Evolutionary conservation across 2,113 vertebrate species (phyloP), one percentile per base, ranked within the genome.

Genomic region (Hemibagrus wyckioides): DNA sequence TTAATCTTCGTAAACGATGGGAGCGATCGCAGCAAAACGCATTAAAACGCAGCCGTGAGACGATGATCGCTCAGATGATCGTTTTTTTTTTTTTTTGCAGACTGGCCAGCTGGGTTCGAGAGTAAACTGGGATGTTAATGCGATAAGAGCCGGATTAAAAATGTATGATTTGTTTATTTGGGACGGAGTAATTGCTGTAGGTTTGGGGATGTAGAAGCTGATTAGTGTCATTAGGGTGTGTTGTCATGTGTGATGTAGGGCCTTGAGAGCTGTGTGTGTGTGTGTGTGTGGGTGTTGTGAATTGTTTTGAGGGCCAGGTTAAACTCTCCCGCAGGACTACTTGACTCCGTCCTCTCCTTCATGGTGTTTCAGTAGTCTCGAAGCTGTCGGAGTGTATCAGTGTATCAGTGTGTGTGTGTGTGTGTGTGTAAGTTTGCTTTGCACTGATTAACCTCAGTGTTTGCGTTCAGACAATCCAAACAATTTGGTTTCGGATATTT

Each of bases 221-320:
- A 80, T 81, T 39, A 59, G 33, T 80, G 79, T 59, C 23, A 13
- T 81, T 39, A 41, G 79, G 23, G 85, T 33, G 44, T 59, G 71
- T 69, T 63, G 59, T 88, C 11, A 65, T 69, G 77, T 80, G 86
- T 44, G 69, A 81, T 81, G 84, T 57, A 77, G n/a, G 86, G 85
- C 82, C 82, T 87, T 84, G 48, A 84, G 21, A 33, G 39, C 9
- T 44, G 39, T 44, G 71, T 44, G 39, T 75, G 21, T 73, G 69
- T 23, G 61, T 23, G 28, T 14, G 54, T 50, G 88, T 59, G 84
- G 30, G 82, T 77, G 21, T 85, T 57, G 50, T 77, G 59, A 81
- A 85, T 85, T 79, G 80, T 87, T 85, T 87, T 57, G 77, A 83
- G 61, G 19, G 75, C 63, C 71, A 85, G 83, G 30, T 85, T 82